Evolutionary conservation across 2,797 vertebrate genomes (phyloP).

Genomic region (Spinus olivaceus): DNA sequence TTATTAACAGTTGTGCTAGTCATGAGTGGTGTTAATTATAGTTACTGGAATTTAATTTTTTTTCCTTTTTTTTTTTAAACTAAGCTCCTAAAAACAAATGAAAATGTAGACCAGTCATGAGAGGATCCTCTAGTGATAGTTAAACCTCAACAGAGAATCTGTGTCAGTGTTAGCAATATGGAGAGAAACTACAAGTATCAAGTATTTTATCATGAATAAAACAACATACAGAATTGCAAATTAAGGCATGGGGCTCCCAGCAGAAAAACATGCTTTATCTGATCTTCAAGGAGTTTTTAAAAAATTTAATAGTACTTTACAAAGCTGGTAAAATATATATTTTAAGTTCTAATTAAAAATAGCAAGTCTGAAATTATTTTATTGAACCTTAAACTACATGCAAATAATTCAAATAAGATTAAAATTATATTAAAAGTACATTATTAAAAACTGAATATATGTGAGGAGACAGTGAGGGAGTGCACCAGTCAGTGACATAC

Average conservation of each 20-base stretch:
- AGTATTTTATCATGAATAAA: slow-evolving; percentile 68
- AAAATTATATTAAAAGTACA: not conserved
- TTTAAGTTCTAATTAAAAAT: slow-evolving; percentile 42
- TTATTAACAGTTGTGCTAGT: not conserved
- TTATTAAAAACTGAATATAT: not conserved
- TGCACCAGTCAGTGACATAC: not conserved
- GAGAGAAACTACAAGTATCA: slow-evolving; percentile 25
- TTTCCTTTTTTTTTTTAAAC: not conserved
- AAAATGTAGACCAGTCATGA: not conserved
- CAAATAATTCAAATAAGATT: slow-evolving; percentile 23
- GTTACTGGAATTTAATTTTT: not conserved
- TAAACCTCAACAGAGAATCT: slow-evolving; percentile 10
- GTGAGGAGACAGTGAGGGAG: not conserved
- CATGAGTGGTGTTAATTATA: not conserved
- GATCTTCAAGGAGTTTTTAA: slow-evolving; percentile 32
- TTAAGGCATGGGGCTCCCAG: slow-evolving; percentile 22
- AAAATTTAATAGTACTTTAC: slow-evolving; percentile 27
- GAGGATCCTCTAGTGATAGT: not conserved
- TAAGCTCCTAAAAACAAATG: not conserved
- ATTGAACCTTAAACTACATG: not conserved
- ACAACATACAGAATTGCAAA: slow-evolving; percentile 67
- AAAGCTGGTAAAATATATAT: not conserved
- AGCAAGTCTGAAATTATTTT: not conserved
- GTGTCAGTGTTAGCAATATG: slow-evolving; percentile 13
- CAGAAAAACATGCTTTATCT: slow-evolving; percentile 48